Evolutionary conservation across 2,113 vertebrate species (phyloP), one percentile per base, ranked within the genome.

Genomic region (Triplophysa siluroides): DNA sequence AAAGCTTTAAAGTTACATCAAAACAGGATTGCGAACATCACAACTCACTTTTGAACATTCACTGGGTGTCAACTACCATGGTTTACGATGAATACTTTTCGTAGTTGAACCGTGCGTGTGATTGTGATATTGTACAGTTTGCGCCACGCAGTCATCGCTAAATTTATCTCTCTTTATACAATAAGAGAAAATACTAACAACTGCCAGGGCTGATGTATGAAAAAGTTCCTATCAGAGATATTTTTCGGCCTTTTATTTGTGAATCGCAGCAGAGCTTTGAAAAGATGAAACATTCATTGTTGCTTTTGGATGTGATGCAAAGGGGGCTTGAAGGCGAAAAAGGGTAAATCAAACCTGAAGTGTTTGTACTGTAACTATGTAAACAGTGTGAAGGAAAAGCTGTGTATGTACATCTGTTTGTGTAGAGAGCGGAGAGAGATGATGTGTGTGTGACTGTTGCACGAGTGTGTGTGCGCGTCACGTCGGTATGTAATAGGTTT

Each of bases 341-440:
- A 52, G 50, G 63, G 19, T 76, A 81, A 83, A 85, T 79, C 79
- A 74, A 79, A 83, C 23, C 66, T 79, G 81, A 85, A 85, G 81
- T 84, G 81, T 85, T 83, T 86, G 78, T 69, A 76, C 82, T 80
- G 84, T 85, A 81, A 79, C 78, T 70, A 76, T 78, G 78, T 84
- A 85, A 85, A 87, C 81, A 84, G 71, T 77, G 75, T 71, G 66
- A 70, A 54, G 66, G 56, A 71, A 78, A 83, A 68, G 72, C 47
- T 79, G 74, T 78, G 56, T 81, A 76, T 81, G 58, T 72, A 65
- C 71, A 75, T 81, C 18, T 82, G 79, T 76, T 78, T 71, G 47
- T 54, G 63, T 33, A 62, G 29, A 19, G 67, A 63, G 38, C 54
- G 43, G 45, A 72, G 67, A 5, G 11, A 76, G 65, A 78, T n/a